Conservation (phyloP, 2,797 vertebrate genomes). For the Pipistrellus kuhlii region DNA sequence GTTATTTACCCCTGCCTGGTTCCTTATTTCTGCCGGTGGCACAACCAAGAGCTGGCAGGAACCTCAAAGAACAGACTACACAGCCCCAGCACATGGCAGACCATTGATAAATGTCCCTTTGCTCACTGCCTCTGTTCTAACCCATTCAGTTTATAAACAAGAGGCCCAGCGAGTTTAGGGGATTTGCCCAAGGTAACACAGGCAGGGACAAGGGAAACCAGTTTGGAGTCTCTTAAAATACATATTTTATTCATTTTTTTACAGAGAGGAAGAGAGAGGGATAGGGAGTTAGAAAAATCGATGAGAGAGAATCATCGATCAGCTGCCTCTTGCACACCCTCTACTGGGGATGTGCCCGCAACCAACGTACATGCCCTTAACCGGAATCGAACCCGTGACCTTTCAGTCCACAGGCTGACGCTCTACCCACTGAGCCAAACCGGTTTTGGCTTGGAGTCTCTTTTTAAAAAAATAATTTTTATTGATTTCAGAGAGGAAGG, state of each 20-base stretch:
- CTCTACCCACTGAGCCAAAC: too few species aligned
- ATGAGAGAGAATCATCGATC: background rate
- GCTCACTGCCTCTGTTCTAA: background rate
- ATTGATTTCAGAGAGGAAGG: too few species aligned
- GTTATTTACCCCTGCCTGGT: background rate
- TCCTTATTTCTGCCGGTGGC: conserved; percentile 12
- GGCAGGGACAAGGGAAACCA: background rate
- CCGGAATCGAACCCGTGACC: too few species aligned
- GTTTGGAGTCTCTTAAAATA: background rate
- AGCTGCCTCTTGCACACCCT: background rate
- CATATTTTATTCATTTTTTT: too few species aligned
- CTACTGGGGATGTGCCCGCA: too few species aligned
- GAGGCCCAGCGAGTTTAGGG: background rate
- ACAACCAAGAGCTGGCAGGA: background rate
- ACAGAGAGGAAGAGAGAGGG: too few species aligned
- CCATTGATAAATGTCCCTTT: background rate
- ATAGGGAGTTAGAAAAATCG: background rate
- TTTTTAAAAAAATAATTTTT: too few species aligned
- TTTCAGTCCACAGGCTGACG: too few species aligned
- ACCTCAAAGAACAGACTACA: background rate
- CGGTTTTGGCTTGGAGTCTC: background rate
- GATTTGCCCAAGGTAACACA: background rate
- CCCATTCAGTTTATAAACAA: background rate
- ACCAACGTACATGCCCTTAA: too few species aligned
- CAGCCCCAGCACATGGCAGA: background rate